Evolutionary conservation across 2,888 invertebrate genomes (phyloP).

Genomic region (Clivina fossor): DNA sequence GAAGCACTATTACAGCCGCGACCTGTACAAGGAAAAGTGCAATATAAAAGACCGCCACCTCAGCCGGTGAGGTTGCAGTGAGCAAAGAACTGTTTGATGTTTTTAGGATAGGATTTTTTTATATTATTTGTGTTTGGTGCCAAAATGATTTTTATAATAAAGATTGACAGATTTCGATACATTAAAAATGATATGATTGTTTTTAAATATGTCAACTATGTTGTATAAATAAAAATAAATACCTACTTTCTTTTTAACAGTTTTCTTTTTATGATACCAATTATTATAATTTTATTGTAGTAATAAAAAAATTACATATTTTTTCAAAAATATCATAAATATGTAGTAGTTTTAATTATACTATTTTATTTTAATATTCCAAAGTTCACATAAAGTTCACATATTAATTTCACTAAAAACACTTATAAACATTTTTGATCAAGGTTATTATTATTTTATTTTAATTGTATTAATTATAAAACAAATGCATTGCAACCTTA

Average conservation of each 20-base stretch:
- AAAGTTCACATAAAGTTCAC: too few relatives aligned
- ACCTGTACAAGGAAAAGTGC: conserved; percentile 14
- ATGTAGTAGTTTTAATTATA: too few relatives aligned
- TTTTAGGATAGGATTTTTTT: conserved; percentile 9
- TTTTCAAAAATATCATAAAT: too few relatives aligned
- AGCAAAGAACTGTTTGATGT: conserved; percentile 1
- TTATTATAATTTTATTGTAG: too few relatives aligned
- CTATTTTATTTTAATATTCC: too few relatives aligned
- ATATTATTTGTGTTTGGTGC: conserved; percentile 17
- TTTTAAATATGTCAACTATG: neutral
- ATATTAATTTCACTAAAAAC: too few relatives aligned
- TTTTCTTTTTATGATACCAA: too few relatives aligned
- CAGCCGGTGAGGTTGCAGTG: conserved; percentile 22
- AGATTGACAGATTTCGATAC: neutral
- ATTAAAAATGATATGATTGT: neutral
- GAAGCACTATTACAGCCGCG: conserved; percentile 33
- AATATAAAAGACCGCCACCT: conserved; percentile 17
- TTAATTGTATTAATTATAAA: too few relatives aligned
- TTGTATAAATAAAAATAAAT: conserved; percentile 3
- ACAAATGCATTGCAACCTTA: too few relatives aligned
- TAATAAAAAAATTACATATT: too few relatives aligned
- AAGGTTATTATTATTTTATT: too few relatives aligned
- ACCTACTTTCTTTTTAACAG: conserved; percentile 1
- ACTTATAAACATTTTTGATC: too few relatives aligned
- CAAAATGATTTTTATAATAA: conserved; percentile 6